Conservation (phyloP, 2,888 invertebrate genomes). For the Cartodere bifasciata region DNA sequence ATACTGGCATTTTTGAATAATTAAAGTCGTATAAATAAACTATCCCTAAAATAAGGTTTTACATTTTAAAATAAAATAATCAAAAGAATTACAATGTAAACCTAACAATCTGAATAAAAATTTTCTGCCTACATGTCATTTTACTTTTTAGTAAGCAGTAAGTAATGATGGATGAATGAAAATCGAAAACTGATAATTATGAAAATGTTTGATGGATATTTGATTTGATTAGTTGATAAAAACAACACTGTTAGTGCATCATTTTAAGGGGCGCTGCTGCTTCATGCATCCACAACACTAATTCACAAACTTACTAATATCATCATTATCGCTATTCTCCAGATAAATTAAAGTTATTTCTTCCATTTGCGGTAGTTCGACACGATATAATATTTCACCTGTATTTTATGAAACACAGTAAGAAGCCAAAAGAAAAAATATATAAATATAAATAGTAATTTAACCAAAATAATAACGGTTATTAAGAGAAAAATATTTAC, state of each 20-base stretch:
- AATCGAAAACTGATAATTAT: too few relatives aligned
- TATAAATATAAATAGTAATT: slow-evolving; percentile 16
- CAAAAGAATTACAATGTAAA: too few relatives aligned
- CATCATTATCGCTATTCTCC: slow-evolving; percentile 63
- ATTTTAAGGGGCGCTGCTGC: slow-evolving; percentile 21
- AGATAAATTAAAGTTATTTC: slow-evolving; percentile 88
- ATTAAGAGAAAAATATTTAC: slow-evolving; percentile 17
- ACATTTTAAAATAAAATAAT: too few relatives aligned
- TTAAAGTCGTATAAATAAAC: too few relatives aligned
- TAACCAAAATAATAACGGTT: slow-evolving; percentile 14
- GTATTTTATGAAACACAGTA: slow-evolving; percentile 42
- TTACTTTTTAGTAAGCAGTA: too few relatives aligned
- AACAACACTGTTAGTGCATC: slow-evolving; percentile 21
- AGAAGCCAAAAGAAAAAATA: slow-evolving; percentile 35
- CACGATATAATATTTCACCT: slow-evolving; percentile 86
- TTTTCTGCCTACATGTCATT: too few relatives aligned
- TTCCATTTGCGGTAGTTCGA: slow-evolving; percentile 88
- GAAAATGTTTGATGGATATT: too few relatives aligned
- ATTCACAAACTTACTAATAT: slow-evolving; percentile 50
- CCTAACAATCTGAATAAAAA: too few relatives aligned
- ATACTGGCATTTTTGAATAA: too few relatives aligned
- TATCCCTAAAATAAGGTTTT: too few relatives aligned
- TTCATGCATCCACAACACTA: slow-evolving; percentile 52
- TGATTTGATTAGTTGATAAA: too few relatives aligned
- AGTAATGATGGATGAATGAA: too few relatives aligned